Evolutionary conservation across 2,797 vertebrate species (phyloP).

Genomic region (Alauda arvensis): DNA sequence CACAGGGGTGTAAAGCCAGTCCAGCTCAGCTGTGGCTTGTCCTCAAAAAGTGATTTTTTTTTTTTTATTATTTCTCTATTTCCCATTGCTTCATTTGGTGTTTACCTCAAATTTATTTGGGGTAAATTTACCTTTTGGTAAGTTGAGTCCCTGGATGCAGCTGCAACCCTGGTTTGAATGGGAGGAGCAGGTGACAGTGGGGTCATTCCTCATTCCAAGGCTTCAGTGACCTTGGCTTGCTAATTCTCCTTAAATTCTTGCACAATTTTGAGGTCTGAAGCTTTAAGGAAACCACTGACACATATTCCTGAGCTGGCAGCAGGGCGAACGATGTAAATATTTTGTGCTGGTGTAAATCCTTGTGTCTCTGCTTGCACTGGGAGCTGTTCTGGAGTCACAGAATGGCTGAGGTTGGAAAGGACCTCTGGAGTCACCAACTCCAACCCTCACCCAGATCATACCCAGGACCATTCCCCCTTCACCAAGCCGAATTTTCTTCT

Average conservation of each 20-base stretch:
- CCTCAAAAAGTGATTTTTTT: not conserved
- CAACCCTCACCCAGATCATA: not conserved
- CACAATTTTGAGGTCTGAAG: not conserved
- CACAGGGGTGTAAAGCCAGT: not conserved
- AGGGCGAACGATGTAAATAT: not conserved
- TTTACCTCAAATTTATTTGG: not conserved
- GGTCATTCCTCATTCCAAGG: not conserved
- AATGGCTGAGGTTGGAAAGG: not conserved
- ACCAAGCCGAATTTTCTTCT: not conserved
- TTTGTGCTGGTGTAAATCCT: not conserved
- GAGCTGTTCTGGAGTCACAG: not conserved
- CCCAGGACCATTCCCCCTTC: not conserved
- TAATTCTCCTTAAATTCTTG: not conserved
- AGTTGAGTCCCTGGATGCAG: rapidly evolving
- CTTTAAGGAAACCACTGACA: not conserved
- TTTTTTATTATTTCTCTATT: not conserved
- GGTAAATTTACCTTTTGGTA: not conserved
- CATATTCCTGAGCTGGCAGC: not conserved
- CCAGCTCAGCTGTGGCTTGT: not conserved
- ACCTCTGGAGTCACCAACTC: not conserved
- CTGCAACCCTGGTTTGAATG: not conserved
- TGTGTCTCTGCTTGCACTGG: not conserved
- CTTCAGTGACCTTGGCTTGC: not conserved
- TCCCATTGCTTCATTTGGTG: not conserved
- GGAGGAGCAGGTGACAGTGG: not conserved